These are phyloP conservation scores for Brachionus asplanchnoidis DNA, from an alignment of 1,140 invertebrate genomes.

Conservation along the genomic window DNA sequence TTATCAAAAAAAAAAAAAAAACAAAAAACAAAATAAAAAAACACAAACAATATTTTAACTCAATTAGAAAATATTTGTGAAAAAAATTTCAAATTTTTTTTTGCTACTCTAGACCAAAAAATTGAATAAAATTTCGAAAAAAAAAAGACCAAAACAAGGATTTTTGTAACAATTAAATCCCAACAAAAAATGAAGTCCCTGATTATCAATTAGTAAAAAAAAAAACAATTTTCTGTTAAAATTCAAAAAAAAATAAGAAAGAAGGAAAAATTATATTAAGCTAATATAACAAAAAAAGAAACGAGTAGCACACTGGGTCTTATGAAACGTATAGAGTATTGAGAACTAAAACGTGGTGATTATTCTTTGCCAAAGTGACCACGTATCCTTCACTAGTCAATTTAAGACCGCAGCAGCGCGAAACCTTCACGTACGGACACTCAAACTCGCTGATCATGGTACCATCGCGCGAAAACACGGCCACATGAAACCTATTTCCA, in stretches of 20 bases:
- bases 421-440: slow-evolving; percentile 92
- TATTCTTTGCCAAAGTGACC: slow-evolving; percentile 93
- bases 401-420: slow-evolving; percentile 90
- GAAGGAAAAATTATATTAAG: slow-evolving; percentile 10
- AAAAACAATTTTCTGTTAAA: neutral
- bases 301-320: neutral
- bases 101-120: neutral
- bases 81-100: neutral
- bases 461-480: slow-evolving; percentile 78
- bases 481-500: slow-evolving; percentile 92
- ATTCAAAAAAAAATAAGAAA: neutral
- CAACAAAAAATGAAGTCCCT: neutral
- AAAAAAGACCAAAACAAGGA: neutral
- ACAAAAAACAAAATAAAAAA: neutral
- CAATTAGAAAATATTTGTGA: neutral
- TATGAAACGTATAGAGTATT: slow-evolving; percentile 34
- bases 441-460: slow-evolving; percentile 84
- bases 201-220: neutral
- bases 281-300: slow-evolving; percentile 39
- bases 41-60: neutral
- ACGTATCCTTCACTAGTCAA: slow-evolving; percentile 92
- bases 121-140: neutral
- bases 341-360: slow-evolving; percentile 92
- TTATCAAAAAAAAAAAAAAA: neutral
- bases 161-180: neutral